Percentiles rank a stretch among this genome's conserved stretches.
phyloP scores from a whole-genome alignment of 2,888 invertebrate genomes.

The Lasioglossum lativentre region DNA sequence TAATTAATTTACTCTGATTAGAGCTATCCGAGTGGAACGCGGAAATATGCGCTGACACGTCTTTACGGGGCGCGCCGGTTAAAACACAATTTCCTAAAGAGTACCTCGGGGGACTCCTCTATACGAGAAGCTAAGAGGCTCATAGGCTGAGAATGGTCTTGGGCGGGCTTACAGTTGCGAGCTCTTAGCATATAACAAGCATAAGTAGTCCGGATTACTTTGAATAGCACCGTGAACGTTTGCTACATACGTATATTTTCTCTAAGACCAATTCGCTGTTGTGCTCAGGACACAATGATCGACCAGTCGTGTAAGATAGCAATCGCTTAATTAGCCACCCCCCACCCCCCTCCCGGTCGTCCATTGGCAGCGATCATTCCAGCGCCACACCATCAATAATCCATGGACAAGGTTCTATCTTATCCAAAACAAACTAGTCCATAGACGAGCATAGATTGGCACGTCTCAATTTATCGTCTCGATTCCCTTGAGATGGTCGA shows the following conservation, averaged over 20 bases:
- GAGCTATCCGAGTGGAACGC: slow-evolving; percentile 5
- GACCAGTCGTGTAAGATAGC: neutral
- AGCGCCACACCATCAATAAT: neutral
- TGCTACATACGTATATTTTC: neutral
- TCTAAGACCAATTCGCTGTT: neutral
- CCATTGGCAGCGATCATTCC: neutral
- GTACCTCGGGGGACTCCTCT: neutral
- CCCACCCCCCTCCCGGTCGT: neutral
- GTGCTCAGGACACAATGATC: neutral
- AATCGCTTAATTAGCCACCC: neutral
- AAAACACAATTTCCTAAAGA: neutral
- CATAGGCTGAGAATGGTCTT: neutral
- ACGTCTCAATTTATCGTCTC: slow-evolving; percentile 3
- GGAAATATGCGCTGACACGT: neutral
- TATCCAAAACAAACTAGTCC: neutral
- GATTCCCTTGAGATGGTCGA: neutral
- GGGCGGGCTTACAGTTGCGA: neutral
- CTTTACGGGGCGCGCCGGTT: neutral
- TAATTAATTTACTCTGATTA: slow-evolving; percentile 7
- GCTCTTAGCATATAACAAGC: neutral
- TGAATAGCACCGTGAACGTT: neutral
- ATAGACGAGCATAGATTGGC: slow-evolving; percentile 5
- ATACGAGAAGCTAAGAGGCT: neutral
- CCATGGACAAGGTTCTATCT: neutral
- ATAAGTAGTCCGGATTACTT: neutral